Conservation (phyloP, 2,113 vertebrate genomes). For the Microtus montanus region DNA sequence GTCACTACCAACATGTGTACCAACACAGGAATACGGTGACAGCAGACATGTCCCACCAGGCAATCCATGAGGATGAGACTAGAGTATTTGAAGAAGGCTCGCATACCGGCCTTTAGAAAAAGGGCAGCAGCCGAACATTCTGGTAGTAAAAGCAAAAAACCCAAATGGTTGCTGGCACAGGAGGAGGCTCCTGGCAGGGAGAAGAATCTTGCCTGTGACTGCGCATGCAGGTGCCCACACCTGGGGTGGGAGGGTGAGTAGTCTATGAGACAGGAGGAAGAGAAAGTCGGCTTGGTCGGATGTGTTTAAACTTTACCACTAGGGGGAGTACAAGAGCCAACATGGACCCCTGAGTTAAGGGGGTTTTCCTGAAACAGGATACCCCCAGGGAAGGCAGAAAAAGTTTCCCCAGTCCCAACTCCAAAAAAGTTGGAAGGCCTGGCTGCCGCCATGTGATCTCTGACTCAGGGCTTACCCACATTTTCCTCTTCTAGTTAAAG, state of each 20-base stretch:
- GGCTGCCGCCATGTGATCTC: slow-evolving; percentile 56
- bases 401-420: slow-evolving; percentile 25
- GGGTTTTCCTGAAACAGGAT: slow-evolving; percentile 24
- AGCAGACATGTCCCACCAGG: background rate
- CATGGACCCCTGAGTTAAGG: background rate
- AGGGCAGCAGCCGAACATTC: slow-evolving; percentile 14
- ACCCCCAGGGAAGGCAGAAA: background rate
- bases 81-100: background rate
- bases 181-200: background rate
- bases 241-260: background rate
- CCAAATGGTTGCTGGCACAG: background rate
- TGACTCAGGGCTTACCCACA: slow-evolving; percentile 77
- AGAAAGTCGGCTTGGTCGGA: fast-evolving
- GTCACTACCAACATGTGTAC: background rate
- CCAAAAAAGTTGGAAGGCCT: slow-evolving; percentile 60
- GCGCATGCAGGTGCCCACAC: no score
- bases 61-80: background rate
- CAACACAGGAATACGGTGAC: background rate
- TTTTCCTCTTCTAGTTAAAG: slow-evolving; percentile 74
- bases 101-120: background rate
- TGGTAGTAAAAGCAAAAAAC: slow-evolving; percentile 5
- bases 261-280: background rate
- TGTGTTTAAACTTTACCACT: slow-evolving; percentile 36
- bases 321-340: slow-evolving; percentile 47
- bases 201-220: background rate